Evolutionary conservation across 2,113 vertebrate genomes (phyloP).

Genomic region (Noturus placidus): DNA sequence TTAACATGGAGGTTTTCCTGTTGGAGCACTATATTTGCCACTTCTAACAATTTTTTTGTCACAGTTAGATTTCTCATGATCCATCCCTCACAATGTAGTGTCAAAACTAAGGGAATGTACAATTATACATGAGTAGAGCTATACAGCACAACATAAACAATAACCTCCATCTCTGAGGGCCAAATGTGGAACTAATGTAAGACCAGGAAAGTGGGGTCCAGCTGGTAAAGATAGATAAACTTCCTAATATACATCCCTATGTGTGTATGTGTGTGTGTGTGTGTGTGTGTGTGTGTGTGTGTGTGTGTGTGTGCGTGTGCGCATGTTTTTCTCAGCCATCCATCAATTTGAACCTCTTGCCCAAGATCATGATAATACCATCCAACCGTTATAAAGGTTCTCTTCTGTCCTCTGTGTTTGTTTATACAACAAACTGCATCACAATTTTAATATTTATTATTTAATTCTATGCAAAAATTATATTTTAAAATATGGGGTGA

Average conservation of each 20-base stretch:
- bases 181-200: conserved; percentile 9
- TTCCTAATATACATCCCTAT: background rate
- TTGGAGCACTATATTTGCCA: background rate
- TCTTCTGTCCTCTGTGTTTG: no score
- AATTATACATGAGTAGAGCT: conserved; percentile 14
- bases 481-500: background rate
- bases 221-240: conserved; percentile 37
- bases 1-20: background rate
- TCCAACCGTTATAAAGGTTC: no score
- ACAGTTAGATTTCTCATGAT: background rate
- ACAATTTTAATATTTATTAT: no score
- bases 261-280: conserved; percentile 15
- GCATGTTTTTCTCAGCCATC: no score
- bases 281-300: background rate
- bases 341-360: no score
- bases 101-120: background rate
- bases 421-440: no score
- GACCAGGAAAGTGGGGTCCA: conserved; percentile 35
- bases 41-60: background rate
- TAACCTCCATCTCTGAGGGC: background rate
- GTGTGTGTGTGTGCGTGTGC: no score
- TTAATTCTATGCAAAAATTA: no score
- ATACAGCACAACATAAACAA: conserved; percentile 16
- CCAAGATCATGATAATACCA: no score
- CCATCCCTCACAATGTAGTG: background rate